These are phyloP conservation scores for Phasianus colchicus DNA, from an alignment of 2,113 vertebrate genomes.

Conservation along the genomic window DNA sequence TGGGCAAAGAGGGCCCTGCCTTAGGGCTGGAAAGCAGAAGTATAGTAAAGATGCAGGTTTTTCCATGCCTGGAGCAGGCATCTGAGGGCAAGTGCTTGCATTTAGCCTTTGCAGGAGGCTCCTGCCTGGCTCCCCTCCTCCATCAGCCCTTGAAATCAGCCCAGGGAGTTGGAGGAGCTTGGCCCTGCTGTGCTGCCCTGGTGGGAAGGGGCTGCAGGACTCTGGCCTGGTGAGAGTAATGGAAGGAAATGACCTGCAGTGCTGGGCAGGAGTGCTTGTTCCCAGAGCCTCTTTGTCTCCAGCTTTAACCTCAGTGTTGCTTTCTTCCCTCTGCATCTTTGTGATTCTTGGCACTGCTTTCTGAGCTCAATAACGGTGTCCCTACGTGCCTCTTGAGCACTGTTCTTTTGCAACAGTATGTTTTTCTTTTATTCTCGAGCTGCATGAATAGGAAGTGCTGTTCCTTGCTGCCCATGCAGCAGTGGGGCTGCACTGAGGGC, in stretches of 20 bases:
- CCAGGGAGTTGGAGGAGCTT: conserved; percentile 7
- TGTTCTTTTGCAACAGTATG: background rate
- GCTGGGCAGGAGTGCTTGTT: conserved; percentile 24
- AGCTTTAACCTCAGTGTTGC: background rate
- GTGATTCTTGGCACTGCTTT: conserved; percentile 43
- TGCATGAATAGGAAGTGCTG: background rate
- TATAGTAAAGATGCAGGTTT: conserved; percentile 25
- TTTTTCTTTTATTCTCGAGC: background rate
- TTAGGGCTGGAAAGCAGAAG: background rate
- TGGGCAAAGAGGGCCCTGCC: background rate
- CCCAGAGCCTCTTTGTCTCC: conserved; percentile 39
- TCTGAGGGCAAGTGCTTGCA: background rate
- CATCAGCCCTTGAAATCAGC: background rate
- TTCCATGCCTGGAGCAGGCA: background rate
- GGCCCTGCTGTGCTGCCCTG: background rate
- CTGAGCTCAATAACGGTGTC: background rate
- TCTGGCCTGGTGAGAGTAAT: conserved; percentile 21
- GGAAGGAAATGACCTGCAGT: conserved; percentile 66
- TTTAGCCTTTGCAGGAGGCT: conserved; percentile 3
- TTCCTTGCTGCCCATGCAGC: background rate
- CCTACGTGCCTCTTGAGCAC: background rate
- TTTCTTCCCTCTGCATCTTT: background rate
- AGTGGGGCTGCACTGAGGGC: background rate
- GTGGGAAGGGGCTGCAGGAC: conserved; percentile 39
- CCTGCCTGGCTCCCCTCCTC: background rate